A percentile compares a stretch with the other conserved stretches of the same genome.
Evolutionary conservation across 2,797 vertebrate species (phyloP).

Genomic region (Natrix natrix): DNA sequence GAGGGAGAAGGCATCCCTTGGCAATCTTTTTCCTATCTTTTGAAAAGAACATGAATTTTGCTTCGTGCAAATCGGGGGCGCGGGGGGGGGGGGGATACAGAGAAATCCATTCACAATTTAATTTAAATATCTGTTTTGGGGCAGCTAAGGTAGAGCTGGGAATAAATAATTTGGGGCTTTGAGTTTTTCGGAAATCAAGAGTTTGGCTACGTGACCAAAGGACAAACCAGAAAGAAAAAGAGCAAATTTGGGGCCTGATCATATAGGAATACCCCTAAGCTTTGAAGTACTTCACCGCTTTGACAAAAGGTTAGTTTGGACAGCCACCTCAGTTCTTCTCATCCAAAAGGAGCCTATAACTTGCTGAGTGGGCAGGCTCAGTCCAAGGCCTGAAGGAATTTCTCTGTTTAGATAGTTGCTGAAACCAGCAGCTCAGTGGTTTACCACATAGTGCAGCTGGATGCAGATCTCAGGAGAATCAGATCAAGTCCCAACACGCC

Average conservation of each 20-base stretch:
- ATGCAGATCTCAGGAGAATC: background rate
- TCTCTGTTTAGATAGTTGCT: background rate
- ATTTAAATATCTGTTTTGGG: conserved; percentile 2
- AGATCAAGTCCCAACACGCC: background rate
- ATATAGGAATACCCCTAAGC: background rate
- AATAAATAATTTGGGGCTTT: background rate
- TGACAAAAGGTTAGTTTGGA: background rate
- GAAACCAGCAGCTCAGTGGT: background rate
- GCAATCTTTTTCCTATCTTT: background rate
- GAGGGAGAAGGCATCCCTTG: background rate
- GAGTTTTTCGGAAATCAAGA: background rate
- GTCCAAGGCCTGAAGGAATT: background rate
- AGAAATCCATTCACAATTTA: background rate
- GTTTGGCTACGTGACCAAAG: background rate
- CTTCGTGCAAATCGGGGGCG: background rate
- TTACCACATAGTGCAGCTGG: background rate
- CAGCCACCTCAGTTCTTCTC: background rate
- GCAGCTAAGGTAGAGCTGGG: background rate
- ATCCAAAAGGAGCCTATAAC: background rate
- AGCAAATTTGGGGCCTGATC: background rate
- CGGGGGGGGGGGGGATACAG: background rate
- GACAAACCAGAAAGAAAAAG: background rate
- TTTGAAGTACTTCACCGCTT: background rate
- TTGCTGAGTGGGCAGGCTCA: background rate
- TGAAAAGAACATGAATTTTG: conserved; percentile 1